Conservation (phyloP, 2,888 invertebrate genomes). For the Steromphala cineraria region DNA sequence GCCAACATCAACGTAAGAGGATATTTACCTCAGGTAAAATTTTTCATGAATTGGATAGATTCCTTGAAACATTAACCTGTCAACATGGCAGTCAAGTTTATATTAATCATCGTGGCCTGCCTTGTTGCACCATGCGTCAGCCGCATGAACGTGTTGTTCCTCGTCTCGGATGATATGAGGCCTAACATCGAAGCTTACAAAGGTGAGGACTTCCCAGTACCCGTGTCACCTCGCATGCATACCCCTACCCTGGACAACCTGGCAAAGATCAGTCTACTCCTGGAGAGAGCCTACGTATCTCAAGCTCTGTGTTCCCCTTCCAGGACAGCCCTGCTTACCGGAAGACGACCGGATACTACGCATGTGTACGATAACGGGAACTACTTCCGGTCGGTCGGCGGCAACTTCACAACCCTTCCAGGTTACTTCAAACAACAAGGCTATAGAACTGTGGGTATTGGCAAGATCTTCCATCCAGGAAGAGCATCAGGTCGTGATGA, state of each 20-base stretch:
- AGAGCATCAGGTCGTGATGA: slow-evolving; percentile 35
- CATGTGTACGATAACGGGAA: slow-evolving; percentile 39
- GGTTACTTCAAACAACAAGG: slow-evolving; percentile 48
- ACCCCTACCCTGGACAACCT: slow-evolving; percentile 38
- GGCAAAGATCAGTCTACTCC: slow-evolving; percentile 30
- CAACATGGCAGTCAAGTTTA: no score
- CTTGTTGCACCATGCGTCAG: no score
- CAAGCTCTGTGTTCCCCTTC: slow-evolving; percentile 30
- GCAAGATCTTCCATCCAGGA: slow-evolving; percentile 38
- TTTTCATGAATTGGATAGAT: no score
- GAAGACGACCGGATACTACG: slow-evolving; percentile 45
- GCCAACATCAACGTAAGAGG: no score
- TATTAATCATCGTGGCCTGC: no score
- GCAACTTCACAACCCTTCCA: slow-evolving; percentile 48
- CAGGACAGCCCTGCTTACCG: slow-evolving; percentile 33
- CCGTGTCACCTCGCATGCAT: slow-evolving; percentile 37
- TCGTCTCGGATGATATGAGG: slow-evolving; percentile 39
- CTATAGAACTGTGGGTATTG: slow-evolving; percentile 37
- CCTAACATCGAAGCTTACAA: slow-evolving; percentile 37
- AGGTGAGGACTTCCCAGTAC: slow-evolving; percentile 41
- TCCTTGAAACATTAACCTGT: no score
- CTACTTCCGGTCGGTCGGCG: slow-evolving; percentile 39
- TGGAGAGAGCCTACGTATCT: slow-evolving; percentile 33
- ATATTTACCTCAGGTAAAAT: no score
- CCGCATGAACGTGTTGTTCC: slow-evolving; percentile 41